Percentiles rank a stretch among this genome's conserved stretches.
phyloP scores from a whole-genome alignment of 2,797 vertebrate genomes.

The Choloepus didactylus region DNA sequence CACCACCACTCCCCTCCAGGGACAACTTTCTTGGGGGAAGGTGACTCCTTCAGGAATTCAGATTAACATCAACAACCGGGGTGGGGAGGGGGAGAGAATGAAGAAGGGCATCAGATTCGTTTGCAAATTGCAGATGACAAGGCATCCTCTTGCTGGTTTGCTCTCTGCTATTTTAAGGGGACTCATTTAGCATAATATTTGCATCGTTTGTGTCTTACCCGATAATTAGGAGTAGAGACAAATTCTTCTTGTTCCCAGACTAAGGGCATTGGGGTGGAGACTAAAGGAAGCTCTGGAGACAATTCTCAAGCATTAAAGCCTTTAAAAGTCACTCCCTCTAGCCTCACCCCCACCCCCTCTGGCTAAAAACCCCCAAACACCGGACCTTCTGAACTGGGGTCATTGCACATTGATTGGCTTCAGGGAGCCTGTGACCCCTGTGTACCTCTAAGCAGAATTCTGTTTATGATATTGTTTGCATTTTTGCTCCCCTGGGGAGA shows the following conservation, averaged over 20 bases:
- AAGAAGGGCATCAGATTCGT: conserved; percentile 79
- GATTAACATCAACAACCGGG: conserved; percentile 82
- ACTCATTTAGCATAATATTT: conserved; percentile 83
- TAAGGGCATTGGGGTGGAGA: conserved; percentile 73
- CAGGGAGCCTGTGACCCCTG: not conserved
- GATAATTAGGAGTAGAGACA: conserved; percentile 80
- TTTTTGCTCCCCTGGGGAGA: not conserved
- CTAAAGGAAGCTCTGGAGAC: conserved; percentile 62
- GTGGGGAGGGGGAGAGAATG: conserved; percentile 70
- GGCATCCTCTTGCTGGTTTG: conserved; percentile 67
- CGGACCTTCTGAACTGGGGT: not conserved
- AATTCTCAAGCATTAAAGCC: not conserved
- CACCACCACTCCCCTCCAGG: conserved; percentile 37
- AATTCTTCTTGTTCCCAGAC: conserved; percentile 80
- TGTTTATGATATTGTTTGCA: conserved; percentile 8
- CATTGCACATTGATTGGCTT: not conserved
- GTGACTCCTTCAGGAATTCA: conserved; percentile 88
- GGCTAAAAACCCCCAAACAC: conserved; percentile 1
- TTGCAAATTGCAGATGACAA: conserved; percentile 77
- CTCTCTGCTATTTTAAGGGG: conserved; percentile 82
- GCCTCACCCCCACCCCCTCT: not conserved
- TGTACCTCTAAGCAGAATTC: not conserved
- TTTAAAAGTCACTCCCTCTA: not conserved
- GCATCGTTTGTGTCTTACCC: conserved; percentile 79
- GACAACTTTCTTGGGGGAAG: conserved; percentile 84